These are phyloP conservation scores for Actinia tenebrosa DNA, from an alignment of 64 coral and sea anemone genomes.

Conservation along the genomic window DNA sequence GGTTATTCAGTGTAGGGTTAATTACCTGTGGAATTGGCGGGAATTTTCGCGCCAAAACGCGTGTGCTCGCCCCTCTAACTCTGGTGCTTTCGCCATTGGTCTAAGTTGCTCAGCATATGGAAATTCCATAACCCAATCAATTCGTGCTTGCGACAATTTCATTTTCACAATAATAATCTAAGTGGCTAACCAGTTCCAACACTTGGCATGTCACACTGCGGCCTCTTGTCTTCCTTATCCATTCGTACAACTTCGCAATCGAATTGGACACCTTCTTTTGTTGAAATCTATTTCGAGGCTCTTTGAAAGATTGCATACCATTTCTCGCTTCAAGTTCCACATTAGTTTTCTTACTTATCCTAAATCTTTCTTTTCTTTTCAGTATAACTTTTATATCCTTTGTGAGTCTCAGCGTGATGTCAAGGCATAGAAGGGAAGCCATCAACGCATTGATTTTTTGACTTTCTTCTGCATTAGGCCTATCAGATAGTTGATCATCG, in stretches of 20 bases:
- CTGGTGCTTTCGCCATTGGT: no score
- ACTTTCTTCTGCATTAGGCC: neutral
- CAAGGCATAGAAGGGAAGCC: neutral
- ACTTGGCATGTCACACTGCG: neutral
- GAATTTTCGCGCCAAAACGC: no score
- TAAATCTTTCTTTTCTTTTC: neutral
- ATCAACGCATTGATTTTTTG: neutral
- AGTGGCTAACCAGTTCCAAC: neutral
- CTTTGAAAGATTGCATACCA: constrained; percentile 18
- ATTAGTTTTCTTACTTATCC: neutral
- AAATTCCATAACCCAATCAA: no score
- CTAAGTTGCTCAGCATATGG: no score
- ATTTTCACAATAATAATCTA: neutral
- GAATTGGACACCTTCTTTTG: neutral
- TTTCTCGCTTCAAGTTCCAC: constrained; percentile 14
- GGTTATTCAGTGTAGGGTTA: no score
- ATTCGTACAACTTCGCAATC: neutral
- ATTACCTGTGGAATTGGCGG: no score
- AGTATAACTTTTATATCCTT: neutral
- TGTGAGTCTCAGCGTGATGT: neutral
- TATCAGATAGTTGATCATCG: neutral
- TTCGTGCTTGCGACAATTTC: neutral
- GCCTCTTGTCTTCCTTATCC: neutral
- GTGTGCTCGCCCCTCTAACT: no score
- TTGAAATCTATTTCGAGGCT: constrained; percentile 18